Conservation (phyloP, 1,140 invertebrate species). For the Bombus superbus region DNA sequence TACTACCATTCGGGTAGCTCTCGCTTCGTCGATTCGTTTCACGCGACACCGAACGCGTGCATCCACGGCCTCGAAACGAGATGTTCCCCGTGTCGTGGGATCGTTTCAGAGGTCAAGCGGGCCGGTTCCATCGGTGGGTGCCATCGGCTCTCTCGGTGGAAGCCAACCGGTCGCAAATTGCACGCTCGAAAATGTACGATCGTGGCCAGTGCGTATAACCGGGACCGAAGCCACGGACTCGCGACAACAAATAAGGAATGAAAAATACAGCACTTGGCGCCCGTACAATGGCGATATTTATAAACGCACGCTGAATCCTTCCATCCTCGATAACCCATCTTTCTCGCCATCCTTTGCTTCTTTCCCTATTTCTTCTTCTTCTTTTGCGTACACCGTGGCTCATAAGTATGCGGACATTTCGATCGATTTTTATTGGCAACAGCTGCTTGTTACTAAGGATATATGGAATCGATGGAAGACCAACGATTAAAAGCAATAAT, state of each 20-base stretch:
- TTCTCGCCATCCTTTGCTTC: not conserved
- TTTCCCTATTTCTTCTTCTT: not conserved
- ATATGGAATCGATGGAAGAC: too few species aligned
- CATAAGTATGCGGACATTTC: too few species aligned
- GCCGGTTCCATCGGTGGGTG: constrained; percentile 20
- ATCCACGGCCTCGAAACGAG: constrained; percentile 7
- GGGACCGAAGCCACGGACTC: constrained; percentile 14
- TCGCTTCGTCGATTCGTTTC: not conserved
- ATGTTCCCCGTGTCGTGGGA: constrained; percentile 25
- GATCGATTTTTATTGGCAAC: too few species aligned
- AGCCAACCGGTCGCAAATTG: constrained; percentile 46
- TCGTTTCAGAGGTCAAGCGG: constrained; percentile 36
- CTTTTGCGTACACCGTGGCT: not conserved
- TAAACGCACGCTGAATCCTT: constrained; percentile 52
- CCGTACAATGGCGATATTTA: constrained; percentile 62
- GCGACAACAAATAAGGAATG: constrained; percentile 61
- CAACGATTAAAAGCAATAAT: too few species aligned
- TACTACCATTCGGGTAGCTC: not conserved
- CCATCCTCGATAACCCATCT: constrained; percentile 39
- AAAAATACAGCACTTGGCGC: constrained; percentile 58
- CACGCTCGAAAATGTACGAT: constrained; percentile 52
- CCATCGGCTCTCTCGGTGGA: constrained; percentile 13
- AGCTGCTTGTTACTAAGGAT: too few species aligned
- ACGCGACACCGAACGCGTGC: constrained; percentile 16
- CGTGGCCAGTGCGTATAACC: constrained; percentile 40